These are phyloP conservation scores for Drosophila repletoides DNA, from an alignment of 1,140 invertebrate species.

Conservation along the genomic window DNA sequence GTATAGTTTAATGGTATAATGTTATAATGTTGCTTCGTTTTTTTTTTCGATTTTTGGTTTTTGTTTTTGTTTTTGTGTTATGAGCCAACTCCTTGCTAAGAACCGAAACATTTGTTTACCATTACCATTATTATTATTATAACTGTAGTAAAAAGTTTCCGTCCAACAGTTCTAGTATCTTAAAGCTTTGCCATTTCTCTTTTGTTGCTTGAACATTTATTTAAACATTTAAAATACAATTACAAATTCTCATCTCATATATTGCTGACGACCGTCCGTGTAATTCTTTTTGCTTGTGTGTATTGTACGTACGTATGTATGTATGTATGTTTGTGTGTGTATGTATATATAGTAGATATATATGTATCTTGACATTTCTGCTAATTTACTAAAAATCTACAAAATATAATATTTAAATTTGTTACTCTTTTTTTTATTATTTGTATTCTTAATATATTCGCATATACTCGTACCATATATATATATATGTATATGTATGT, in stretches of 20 bases:
- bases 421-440: conserved; percentile 45
- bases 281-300: conserved; percentile 14
- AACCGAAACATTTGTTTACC: conserved; percentile 32
- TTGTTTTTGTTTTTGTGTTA: conserved; percentile 1
- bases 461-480: not conserved
- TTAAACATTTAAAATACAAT: conserved; percentile 33
- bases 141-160: conserved; percentile 51
- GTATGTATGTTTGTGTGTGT: conserved; percentile 3
- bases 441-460: conserved; percentile 30
- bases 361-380: conserved; percentile 43
- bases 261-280: conserved; percentile 25
- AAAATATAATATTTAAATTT: conserved; percentile 73
- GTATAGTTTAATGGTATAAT: conserved; percentile 14
- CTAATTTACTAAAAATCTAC: conserved; percentile 78
- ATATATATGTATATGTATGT: conserved; percentile 33
- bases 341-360: conserved; percentile 36
- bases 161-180: conserved; percentile 66
- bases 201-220: conserved; percentile 61
- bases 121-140: conserved; percentile 7
- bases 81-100: conserved; percentile 41
- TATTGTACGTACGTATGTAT: conserved; percentile 32
- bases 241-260: conserved; percentile 42
- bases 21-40: too few species aligned
- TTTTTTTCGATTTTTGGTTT: too few species aligned
- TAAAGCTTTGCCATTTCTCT: conserved; percentile 76